Conservation (phyloP, 2,797 vertebrate species). For the Tangara arthus region DNA sequence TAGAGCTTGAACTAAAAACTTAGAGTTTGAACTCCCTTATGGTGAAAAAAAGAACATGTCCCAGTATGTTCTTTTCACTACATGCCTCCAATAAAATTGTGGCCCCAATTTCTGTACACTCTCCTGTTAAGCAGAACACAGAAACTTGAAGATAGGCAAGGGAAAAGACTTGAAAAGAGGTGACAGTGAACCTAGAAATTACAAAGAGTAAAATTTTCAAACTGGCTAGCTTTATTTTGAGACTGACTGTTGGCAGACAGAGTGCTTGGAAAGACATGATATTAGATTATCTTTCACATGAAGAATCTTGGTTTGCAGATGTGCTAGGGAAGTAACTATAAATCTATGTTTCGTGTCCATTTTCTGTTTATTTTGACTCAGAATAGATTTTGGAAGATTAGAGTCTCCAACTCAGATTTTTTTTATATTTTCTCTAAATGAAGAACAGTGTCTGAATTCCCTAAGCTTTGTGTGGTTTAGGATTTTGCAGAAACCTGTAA, state of each 20-base stretch:
- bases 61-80: rapidly evolving
- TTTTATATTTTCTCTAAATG: not conserved
- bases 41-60: not conserved
- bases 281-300: not conserved
- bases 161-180: not conserved
- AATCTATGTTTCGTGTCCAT: not conserved
- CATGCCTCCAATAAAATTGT: not conserved
- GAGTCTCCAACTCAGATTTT: not conserved
- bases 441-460: not conserved
- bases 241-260: not conserved
- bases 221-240: not conserved
- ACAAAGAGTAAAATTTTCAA: not conserved
- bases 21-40: not conserved
- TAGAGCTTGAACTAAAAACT: too few species aligned
- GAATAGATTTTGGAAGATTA: not conserved
- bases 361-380: not conserved
- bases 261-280: not conserved
- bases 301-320: not conserved
- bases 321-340: not conserved
- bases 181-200: not conserved
- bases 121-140: not conserved
- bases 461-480: not conserved
- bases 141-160: not conserved
- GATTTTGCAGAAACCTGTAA: not conserved
- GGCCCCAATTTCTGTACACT: not conserved